phyloP scores from a whole-genome alignment of 2,888 invertebrate genomes.

The Nesidiocoris tenuis region DNA sequence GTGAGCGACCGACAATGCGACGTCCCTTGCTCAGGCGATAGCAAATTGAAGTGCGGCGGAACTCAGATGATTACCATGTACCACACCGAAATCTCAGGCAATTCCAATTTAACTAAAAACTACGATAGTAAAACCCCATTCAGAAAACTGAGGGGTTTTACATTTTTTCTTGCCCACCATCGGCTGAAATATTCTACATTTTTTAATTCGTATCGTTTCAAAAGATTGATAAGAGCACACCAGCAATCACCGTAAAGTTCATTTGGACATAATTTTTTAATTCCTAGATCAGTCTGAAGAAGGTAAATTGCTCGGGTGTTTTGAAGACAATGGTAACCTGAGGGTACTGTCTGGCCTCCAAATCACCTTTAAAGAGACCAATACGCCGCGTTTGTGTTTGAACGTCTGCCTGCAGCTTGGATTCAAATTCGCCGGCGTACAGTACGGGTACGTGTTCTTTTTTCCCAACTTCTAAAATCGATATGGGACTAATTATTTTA shows the following conservation, averaged over 20 bases:
- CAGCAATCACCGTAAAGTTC: neutral
- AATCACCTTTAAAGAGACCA: slow-evolving; percentile 41
- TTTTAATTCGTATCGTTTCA: no score
- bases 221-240: no score
- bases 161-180: no score
- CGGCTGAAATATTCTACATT: no score
- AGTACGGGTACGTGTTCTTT: slow-evolving; percentile 41
- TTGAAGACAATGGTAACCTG: slow-evolving; percentile 41
- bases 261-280: neutral
- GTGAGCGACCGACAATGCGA: slow-evolving; percentile 44
- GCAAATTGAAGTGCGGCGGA: slow-evolving; percentile 44
- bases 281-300: slow-evolving; percentile 47
- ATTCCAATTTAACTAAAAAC: slow-evolving; percentile 8
- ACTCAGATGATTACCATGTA: slow-evolving; percentile 39
- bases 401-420: slow-evolving; percentile 45
- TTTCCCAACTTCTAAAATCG: no score
- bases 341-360: slow-evolving; percentile 43
- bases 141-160: no score
- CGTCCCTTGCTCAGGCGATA: slow-evolving; percentile 41
- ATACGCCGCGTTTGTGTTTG: slow-evolving; percentile 43
- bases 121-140: neutral
- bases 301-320: slow-evolving; percentile 48
- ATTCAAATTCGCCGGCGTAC: slow-evolving; percentile 48
- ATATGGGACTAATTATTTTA: no score
- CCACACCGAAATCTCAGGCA: slow-evolving; percentile 44